Percentiles rank a stretch among this genome's conserved stretches.
Evolutionary conservation across 2,113 vertebrate species (phyloP).

Genomic region (Tringa solitaria): DNA sequence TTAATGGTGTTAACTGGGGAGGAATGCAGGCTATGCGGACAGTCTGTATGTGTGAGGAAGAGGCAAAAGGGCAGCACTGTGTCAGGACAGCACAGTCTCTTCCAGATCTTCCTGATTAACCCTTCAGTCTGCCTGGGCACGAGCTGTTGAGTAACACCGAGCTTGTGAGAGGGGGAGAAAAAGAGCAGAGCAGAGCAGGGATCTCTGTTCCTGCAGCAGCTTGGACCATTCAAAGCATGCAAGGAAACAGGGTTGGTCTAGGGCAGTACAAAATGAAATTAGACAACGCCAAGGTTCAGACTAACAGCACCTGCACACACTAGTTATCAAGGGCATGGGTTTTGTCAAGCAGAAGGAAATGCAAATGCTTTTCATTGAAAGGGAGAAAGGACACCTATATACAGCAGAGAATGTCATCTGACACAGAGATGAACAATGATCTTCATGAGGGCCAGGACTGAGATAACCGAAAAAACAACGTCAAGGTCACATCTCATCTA

Average conservation of each 20-base stretch:
- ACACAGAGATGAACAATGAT: not conserved
- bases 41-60: slow-evolving; percentile 6
- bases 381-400: not conserved
- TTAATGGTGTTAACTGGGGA: slow-evolving; percentile 55
- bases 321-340: not conserved
- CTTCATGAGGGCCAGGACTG: not conserved
- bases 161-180: not conserved
- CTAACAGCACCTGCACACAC: not conserved
- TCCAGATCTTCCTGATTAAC: slow-evolving; percentile 9
- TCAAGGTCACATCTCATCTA: not conserved
- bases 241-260: not conserved
- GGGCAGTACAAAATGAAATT: not conserved
- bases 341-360: not conserved
- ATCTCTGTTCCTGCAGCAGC: not conserved
- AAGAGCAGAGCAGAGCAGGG: not conserved
- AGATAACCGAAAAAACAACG: not conserved
- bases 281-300: not conserved
- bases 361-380: not conserved
- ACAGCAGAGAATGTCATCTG: not conserved
- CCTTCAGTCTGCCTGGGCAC: not conserved
- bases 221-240: not conserved
- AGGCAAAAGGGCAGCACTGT: slow-evolving; percentile 42
- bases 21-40: slow-evolving; percentile 44
- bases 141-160: not conserved
- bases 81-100: not conserved